Base-by-base conservation (phyloP, 2,888 invertebrate species). In the Eupithecia dodoneata region DNA sequence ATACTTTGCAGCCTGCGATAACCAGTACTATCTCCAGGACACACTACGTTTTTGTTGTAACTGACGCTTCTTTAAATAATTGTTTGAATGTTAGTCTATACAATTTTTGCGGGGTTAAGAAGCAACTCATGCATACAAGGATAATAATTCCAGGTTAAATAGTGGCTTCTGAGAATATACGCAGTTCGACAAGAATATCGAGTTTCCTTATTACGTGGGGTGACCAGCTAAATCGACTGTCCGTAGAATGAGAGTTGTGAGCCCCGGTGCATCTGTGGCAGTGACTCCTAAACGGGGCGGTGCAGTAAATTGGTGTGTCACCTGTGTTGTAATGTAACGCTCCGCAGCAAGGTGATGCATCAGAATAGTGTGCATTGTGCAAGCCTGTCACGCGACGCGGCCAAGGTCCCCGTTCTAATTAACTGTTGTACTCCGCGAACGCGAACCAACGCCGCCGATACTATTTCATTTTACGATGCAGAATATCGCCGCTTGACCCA, bases 291-390 rank as follows among this genome's bases (percentile, higher is more conserved):
- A 79, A 78, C 72, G 74, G 74, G 63, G 72, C 76, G 70, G 71
- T 77, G 74, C 73, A 78, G 76, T 79, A 79, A 77, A 80, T 78
- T 74, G 71, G 72, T 75, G 65, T 75, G 76, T 79, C 79, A 88
- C 86, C 83, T 78, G 85, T 80, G 81, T 80, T 74, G 82, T 81
- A 81, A 79, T 72, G 81, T 81, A 81, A 79, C 79, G 72, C 76
- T 55, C 44, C 76, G 71, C 73, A 49, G 84, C 89, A 88, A 88
- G 89, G 89, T 87, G 86, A 90, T 87, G 89, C 88, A 88, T 90
- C 85, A 88, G 89, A 91, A 91, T 91, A 91, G 91, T 87, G 83
- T 80, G 83, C 77, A 83, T 90, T 91, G 90, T 89, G 90, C 90
- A 91, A 90, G 83, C 86, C 87, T 84, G 87, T 86, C 86, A 83